These are phyloP conservation scores for Diphyllodes magnificus DNA, from an alignment of 2,113 vertebrate species.

Conservation along the genomic window DNA sequence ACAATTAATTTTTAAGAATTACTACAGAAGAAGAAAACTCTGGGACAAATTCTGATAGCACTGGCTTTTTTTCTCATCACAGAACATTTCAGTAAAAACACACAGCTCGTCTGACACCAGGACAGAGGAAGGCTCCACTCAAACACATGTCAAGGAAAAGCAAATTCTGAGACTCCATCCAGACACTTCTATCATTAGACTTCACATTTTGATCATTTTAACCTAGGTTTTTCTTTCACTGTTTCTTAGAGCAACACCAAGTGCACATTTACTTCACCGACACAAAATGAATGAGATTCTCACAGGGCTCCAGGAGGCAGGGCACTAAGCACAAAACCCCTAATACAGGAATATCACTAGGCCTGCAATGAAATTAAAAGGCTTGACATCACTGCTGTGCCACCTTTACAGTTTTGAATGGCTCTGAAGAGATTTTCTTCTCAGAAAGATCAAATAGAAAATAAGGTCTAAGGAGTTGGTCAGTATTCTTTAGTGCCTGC, in stretches of 20 bases:
- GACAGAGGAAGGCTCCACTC: not conserved
- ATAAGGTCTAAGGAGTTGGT: not conserved
- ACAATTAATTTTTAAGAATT: not conserved
- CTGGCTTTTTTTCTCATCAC: not conserved
- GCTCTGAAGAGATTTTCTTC: conserved; percentile 7
- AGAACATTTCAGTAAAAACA: not conserved
- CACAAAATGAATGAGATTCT: not conserved
- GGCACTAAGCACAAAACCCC: not conserved
- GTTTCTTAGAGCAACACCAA: not conserved
- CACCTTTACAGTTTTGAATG: not conserved
- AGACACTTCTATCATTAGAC: not conserved
- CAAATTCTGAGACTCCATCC: not conserved
- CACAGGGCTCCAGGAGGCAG: not conserved
- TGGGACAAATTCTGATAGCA: not conserved
- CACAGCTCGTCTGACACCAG: not conserved
- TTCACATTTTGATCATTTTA: not conserved
- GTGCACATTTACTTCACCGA: not conserved
- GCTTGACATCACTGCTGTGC: not conserved
- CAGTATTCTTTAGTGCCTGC: conserved; percentile 10
- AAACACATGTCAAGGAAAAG: not conserved
- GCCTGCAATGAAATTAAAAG: conserved; percentile 7
- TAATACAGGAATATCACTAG: not conserved
- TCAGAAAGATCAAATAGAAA: conserved; percentile 22
- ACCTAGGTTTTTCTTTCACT: not conserved
- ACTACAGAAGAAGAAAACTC: not conserved